phyloP scores from a whole-genome alignment of 2,888 invertebrate genomes.

The Xestoiulus laeticollis region DNA sequence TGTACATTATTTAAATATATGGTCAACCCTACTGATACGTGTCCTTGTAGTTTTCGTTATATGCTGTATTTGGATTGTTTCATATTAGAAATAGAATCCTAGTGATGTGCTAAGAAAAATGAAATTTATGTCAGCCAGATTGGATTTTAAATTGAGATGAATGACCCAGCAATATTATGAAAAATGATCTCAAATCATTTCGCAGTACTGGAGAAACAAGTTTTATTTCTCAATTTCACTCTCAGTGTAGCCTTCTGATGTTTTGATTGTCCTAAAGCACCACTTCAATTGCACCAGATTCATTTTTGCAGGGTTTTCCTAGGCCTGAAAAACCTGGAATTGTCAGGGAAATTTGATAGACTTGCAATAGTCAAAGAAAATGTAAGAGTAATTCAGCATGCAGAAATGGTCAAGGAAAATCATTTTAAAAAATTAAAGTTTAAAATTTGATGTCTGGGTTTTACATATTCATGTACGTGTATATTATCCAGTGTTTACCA shows the following conservation, averaged over 20 bases:
- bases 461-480: too few relatives aligned
- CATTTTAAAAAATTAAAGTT: background rate
- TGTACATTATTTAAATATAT: background rate
- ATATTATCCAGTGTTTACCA: background rate
- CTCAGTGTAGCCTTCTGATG: background rate
- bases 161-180: constrained; percentile 1
- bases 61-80: background rate
- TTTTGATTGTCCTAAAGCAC: background rate
- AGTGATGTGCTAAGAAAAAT: background rate
- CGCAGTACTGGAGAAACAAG: background rate
- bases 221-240: background rate
- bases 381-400: too few relatives aligned
- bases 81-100: background rate
- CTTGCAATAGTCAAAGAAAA: too few relatives aligned
- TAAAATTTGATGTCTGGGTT: background rate
- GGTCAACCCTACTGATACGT: background rate
- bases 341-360: too few relatives aligned
- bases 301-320: too few relatives aligned
- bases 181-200: background rate
- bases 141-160: constrained; percentile 34
- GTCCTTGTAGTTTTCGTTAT: background rate
- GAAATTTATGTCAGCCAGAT: background rate
- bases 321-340: too few relatives aligned
- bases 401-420: background rate
- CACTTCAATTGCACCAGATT: background rate